Evolutionary conservation across 2,797 vertebrate species (phyloP).

Genomic region (Melopsittacus undulatus): DNA sequence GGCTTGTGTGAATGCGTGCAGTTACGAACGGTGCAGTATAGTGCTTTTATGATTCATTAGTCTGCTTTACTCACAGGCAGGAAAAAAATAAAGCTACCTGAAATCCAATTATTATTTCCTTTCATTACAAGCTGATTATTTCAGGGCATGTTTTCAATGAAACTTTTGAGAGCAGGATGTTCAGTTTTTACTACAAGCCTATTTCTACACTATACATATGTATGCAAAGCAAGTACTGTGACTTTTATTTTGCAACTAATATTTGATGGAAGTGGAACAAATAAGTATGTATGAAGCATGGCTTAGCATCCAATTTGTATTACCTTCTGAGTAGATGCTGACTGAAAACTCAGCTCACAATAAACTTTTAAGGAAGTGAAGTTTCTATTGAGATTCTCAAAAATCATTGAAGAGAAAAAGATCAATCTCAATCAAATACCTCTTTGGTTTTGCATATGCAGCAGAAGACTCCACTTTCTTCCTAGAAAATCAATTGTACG

Average conservation of each 20-base stretch:
- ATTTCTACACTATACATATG: background rate
- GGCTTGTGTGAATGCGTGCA: background rate
- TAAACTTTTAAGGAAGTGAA: background rate
- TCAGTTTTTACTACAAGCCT: background rate
- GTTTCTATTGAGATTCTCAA: background rate
- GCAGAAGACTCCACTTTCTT: background rate
- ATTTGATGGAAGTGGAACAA: background rate
- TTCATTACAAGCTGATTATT: background rate
- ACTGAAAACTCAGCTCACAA: background rate
- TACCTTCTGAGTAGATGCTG: background rate
- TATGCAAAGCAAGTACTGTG: background rate
- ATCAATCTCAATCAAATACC: background rate
- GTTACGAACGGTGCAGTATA: background rate
- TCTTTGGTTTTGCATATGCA: background rate
- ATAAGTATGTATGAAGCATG: background rate
- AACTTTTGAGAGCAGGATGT: background rate
- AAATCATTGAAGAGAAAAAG: background rate
- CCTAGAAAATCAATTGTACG: background rate
- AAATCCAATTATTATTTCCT: background rate
- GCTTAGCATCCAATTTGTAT: background rate
- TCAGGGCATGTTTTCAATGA: background rate
- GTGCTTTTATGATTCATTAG: background rate
- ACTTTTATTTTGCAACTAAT: slow-evolving; percentile 23
- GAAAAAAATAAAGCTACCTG: background rate
- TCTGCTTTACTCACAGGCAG: background rate